A percentile compares a stretch with the other conserved stretches of the same genome.
Evolutionary conservation across 2,797 vertebrate species (phyloP).

Genomic region (Artibeus lituratus): DNA sequence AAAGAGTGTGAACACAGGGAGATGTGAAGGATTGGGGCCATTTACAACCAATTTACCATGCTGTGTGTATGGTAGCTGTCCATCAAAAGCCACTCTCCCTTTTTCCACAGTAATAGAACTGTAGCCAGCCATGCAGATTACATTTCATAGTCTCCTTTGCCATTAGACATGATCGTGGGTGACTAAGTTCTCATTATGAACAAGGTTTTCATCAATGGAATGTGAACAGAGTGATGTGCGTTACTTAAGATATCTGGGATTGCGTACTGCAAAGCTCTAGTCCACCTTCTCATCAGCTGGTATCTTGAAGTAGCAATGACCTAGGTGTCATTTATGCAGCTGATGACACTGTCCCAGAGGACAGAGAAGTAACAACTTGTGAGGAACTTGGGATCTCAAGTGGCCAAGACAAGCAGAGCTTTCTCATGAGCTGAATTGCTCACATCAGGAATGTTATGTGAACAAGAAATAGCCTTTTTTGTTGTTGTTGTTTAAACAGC

Average conservation of each 20-base stretch:
- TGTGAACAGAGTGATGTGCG: background rate
- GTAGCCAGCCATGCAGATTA: background rate
- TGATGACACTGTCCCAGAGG: background rate
- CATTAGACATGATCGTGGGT: background rate
- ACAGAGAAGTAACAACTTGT: background rate
- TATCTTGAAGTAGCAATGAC: background rate
- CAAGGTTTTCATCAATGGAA: background rate
- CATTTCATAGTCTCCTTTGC: background rate
- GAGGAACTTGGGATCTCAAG: background rate
- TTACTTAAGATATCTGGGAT: background rate
- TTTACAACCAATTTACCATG: background rate
- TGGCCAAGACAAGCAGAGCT: background rate
- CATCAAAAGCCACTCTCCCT: background rate
- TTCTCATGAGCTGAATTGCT: background rate
- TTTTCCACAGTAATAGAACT: background rate
- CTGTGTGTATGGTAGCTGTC: background rate
- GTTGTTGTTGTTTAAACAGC: background rate
- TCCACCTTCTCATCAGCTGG: background rate
- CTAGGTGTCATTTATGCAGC: background rate
- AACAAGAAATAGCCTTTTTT: background rate
- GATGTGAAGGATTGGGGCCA: background rate
- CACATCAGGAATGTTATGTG: background rate
- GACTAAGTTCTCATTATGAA: background rate
- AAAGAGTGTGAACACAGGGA: background rate
- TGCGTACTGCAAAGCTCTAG: background rate